Evolutionary conservation across 2,797 vertebrate genomes (phyloP).

Genomic region (Apogon hyalosoma): DNA sequence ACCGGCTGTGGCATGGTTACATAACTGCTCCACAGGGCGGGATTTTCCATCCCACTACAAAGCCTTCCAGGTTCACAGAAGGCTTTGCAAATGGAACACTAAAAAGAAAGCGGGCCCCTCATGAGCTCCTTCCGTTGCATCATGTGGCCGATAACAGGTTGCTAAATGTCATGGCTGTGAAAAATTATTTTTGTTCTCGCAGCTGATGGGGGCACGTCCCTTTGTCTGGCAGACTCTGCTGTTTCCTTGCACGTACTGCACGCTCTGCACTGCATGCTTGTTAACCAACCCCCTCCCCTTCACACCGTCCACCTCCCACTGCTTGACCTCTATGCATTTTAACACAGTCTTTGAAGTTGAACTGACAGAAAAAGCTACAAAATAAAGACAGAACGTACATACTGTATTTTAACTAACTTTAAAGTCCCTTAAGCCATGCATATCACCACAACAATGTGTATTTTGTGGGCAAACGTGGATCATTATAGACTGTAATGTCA

Average conservation of each 20-base stretch:
- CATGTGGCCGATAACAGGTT: not conserved
- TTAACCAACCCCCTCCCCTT: constrained; percentile 25
- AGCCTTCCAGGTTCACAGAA: constrained; percentile 15
- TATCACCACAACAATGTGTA: not conserved
- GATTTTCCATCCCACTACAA: constrained; percentile 43
- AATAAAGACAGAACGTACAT: constrained; percentile 25
- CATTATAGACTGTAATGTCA: not conserved
- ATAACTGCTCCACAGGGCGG: constrained; percentile 41
- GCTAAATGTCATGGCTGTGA: constrained; percentile 28
- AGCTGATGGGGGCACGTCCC: constrained; percentile 22
- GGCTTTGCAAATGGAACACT: not conserved
- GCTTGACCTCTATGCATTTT: constrained; percentile 41
- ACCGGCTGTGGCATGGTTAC: constrained; percentile 40
- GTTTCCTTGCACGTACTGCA: constrained; percentile 65
- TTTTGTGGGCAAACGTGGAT: not conserved
- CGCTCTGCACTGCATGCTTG: constrained; percentile 15
- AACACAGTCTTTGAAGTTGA: constrained; percentile 36
- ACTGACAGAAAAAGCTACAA: constrained; percentile 7
- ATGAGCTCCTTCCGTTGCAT: not conserved
- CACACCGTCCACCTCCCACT: constrained; percentile 19
- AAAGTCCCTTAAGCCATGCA: constrained; percentile 1
- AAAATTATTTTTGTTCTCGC: constrained; percentile 28
- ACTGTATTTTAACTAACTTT: constrained; percentile 16
- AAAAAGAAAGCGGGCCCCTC: constrained; percentile 7
- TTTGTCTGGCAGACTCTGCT: constrained; percentile 51